Evolutionary conservation across 2,888 invertebrate genomes (phyloP).

Genomic region (Cosmopolites sordidus): DNA sequence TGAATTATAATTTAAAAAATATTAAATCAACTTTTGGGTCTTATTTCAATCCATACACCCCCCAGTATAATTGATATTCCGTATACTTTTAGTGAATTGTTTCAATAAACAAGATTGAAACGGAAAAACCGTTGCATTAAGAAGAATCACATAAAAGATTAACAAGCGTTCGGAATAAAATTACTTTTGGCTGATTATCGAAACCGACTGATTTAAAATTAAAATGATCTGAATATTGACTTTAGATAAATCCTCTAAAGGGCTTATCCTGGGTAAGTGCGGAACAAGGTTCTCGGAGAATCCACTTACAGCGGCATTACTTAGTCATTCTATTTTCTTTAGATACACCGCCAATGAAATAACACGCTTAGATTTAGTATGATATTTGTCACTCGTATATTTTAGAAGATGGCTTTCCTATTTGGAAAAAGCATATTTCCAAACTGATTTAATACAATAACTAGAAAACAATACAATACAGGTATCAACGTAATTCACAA

Average conservation of each 20-base stretch:
- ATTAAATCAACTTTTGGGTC: slow-evolving; percentile 5
- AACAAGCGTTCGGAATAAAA: background rate
- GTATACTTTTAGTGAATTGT: background rate
- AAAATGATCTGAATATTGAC: slow-evolving; percentile 43
- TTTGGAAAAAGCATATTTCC: too few species aligned
- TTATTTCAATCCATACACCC: slow-evolving; percentile 6
- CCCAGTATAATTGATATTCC: background rate
- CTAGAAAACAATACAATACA: background rate
- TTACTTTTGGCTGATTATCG: background rate
- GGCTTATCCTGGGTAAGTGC: slow-evolving; percentile 45
- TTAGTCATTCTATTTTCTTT: slow-evolving; percentile 13
- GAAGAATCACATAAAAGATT: background rate
- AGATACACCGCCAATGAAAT: background rate
- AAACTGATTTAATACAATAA: background rate
- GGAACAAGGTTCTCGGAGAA: slow-evolving; percentile 43
- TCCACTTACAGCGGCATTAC: slow-evolving; percentile 38
- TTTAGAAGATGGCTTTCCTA: too few species aligned
- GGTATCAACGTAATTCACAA: background rate
- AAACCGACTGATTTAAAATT: slow-evolving; percentile 37
- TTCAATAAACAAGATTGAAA: background rate
- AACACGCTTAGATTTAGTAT: too few species aligned
- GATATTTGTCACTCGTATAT: too few species aligned
- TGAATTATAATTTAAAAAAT: slow-evolving; percentile 19
- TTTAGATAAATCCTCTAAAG: slow-evolving; percentile 37
- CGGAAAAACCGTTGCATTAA: background rate